Conservation (phyloP, 2,888 invertebrate genomes). For the Sminthurides aquaticus region DNA sequence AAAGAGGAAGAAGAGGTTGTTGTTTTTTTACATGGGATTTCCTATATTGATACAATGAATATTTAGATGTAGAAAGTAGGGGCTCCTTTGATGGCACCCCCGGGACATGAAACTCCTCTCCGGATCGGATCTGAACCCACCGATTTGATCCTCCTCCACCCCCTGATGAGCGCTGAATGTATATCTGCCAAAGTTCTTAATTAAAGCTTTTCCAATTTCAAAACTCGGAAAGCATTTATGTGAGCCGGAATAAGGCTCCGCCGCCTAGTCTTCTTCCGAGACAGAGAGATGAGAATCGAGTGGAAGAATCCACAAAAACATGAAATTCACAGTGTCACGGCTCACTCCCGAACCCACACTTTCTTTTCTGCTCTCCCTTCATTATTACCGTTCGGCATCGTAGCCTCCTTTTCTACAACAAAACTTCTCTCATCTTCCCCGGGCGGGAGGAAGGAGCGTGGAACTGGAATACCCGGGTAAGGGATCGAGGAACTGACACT, state of each 20-base stretch:
- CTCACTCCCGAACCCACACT: background rate
- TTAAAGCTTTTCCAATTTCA: constrained; percentile 43
- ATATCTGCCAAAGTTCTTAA: constrained; percentile 43
- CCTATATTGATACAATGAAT: constrained; percentile 41
- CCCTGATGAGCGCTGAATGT: constrained; percentile 43
- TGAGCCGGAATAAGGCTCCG: background rate
- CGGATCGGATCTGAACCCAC: constrained; percentile 37
- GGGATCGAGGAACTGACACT: no score
- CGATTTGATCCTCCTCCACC: constrained; percentile 40
- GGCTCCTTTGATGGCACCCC: constrained; percentile 42
- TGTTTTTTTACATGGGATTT: constrained; percentile 32
- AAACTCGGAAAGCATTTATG: constrained; percentile 24
- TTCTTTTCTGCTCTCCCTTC: no score
- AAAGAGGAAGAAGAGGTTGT: constrained; percentile 26
- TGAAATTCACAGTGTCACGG: background rate
- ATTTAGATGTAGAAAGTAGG: constrained; percentile 40
- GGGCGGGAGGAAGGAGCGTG: no score
- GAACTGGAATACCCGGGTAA: no score
- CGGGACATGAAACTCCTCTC: constrained; percentile 38
- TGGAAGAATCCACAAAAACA: constrained; percentile 12
- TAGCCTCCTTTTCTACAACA: background rate
- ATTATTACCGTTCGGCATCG: no score
- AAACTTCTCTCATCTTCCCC: background rate
- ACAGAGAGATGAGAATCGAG: constrained; percentile 25
- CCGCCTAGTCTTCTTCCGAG: no score